A percentile compares a stretch with the other conserved stretches of the same genome.
These are phyloP conservation scores for Branchipolynoe longqiensis DNA, from an alignment of 2,888 invertebrate genomes.

Conservation along the genomic window DNA sequence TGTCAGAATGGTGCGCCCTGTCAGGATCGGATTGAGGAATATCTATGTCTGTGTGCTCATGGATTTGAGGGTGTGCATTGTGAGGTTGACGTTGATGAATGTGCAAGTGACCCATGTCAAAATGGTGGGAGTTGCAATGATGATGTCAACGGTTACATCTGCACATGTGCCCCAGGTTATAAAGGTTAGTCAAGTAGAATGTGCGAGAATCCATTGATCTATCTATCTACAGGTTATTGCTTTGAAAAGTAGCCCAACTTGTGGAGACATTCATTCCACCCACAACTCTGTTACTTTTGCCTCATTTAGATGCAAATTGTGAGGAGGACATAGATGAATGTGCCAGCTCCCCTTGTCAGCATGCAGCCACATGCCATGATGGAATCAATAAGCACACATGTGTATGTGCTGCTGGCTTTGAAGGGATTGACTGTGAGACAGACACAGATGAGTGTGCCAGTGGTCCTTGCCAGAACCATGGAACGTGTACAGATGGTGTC, in stretches of 20 bases:
- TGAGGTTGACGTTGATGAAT: conserved; percentile 92
- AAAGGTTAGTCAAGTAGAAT: neutral
- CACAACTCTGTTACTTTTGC: neutral
- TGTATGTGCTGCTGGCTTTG: conserved; percentile 60
- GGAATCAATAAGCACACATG: conserved; percentile 67
- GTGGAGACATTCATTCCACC: neutral
- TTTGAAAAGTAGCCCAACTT: neutral
- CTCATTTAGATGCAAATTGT: conserved; percentile 84
- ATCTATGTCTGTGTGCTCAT: conserved; percentile 83
- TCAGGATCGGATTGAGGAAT: conserved; percentile 84
- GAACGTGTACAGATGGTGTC: conserved; percentile 86
- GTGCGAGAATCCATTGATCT: neutral
- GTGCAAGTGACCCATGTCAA: conserved; percentile 88
- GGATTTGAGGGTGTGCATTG: conserved; percentile 82
- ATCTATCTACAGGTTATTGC: neutral
- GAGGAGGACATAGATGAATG: conserved; percentile 83
- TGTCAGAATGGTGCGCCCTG: conserved; percentile 84
- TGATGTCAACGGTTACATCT: conserved; percentile 63
- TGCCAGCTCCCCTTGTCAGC: conserved; percentile 54
- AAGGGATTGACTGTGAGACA: conserved; percentile 62
- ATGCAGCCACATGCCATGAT: conserved; percentile 61
- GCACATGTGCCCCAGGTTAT: conserved; percentile 62
- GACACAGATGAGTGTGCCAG: conserved; percentile 84
- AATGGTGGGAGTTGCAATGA: conserved; percentile 85
- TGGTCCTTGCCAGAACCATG: conserved; percentile 96